These are phyloP conservation scores for Chaetogeoica ovagalla DNA, from an alignment of 2,888 invertebrate species.

Conservation along the genomic window DNA sequence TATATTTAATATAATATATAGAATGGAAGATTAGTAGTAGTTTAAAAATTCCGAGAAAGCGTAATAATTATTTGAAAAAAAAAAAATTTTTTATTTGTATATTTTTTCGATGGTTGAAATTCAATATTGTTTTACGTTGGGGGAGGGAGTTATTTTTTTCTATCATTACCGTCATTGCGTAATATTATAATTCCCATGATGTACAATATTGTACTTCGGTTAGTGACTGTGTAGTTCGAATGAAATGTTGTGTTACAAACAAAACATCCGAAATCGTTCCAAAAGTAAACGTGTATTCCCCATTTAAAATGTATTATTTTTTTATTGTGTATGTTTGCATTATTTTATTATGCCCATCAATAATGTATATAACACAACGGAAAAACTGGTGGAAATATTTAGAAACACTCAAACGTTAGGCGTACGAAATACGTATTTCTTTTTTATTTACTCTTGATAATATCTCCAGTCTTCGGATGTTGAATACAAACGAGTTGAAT, in stretches of 20 bases:
- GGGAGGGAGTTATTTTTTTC: no score
- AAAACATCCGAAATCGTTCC: neutral
- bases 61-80: constrained; percentile 3
- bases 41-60: neutral
- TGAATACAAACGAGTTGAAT: no score
- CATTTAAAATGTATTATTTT: no score
- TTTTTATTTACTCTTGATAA: no score
- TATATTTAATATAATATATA: neutral
- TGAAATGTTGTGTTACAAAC: neutral
- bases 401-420: neutral
- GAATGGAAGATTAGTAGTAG: constrained; percentile 2
- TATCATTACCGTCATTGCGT: no score
- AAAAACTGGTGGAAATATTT: neutral
- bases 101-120: neutral
- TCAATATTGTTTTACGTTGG: neutral
- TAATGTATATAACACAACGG: neutral
- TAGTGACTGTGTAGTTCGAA: neutral
- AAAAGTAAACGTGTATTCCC: neutral
- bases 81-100: neutral
- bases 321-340: neutral
- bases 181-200: no score
- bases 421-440: no score
- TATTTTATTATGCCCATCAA: neutral
- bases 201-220: neutral
- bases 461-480: no score